Evolutionary conservation across 2,888 invertebrate genomes (phyloP).

Genomic region (Metacarcinus magister): DNA sequence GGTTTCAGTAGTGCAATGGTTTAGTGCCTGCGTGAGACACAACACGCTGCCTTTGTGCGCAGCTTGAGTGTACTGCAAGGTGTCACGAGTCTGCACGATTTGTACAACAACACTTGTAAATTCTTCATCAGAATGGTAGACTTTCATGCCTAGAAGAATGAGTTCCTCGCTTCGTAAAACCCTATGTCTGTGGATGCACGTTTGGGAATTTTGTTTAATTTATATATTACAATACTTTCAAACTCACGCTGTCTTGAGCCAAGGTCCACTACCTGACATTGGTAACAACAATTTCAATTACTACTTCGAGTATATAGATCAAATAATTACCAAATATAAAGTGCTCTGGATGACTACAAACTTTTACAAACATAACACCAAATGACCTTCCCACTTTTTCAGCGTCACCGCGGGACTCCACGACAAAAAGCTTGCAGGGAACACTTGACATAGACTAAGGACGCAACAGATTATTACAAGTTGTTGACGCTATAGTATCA

Average conservation of each 20-base stretch:
- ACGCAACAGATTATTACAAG: background rate
- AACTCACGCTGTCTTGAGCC: background rate
- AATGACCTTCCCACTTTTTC: background rate
- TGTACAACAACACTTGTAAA: background rate
- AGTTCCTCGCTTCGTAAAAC: too few species aligned
- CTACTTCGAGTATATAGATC: background rate
- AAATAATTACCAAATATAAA: background rate
- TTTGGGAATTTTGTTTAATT: too few species aligned
- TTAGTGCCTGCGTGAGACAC: background rate
- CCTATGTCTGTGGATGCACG: too few species aligned
- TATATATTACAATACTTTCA: background rate
- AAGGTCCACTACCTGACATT: background rate
- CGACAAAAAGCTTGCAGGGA: background rate
- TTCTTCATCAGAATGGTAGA: too few species aligned
- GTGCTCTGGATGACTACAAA: background rate
- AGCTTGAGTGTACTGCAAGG: background rate
- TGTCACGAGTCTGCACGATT: background rate
- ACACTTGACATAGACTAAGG: background rate
- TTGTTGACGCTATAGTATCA: background rate
- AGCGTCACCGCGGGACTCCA: background rate
- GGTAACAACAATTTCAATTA: background rate
- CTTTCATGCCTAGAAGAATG: too few species aligned
- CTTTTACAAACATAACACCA: background rate
- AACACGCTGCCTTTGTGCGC: background rate
- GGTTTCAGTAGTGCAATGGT: background rate